Evolutionary conservation across 1,140 invertebrate species (phyloP).

Genomic region (Caerostris extrusa): DNA sequence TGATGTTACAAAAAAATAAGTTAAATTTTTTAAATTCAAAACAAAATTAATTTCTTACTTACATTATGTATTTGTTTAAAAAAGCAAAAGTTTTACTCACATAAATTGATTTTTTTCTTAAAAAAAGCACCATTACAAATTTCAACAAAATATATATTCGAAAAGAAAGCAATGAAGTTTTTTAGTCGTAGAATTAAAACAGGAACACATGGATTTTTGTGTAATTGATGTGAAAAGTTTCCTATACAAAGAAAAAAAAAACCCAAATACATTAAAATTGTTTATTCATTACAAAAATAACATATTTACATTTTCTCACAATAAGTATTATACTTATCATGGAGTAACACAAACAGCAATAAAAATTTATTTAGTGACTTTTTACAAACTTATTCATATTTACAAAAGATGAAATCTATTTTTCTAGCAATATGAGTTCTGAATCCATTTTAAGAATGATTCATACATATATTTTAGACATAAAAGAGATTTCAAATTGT

Average conservation of each 20-base stretch:
- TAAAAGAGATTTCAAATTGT: neutral
- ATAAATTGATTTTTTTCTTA: no score
- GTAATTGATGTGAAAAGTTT: no score
- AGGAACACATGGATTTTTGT: no score
- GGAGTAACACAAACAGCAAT: slow-evolving; percentile 8
- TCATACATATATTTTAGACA: neutral
- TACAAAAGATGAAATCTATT: slow-evolving; percentile 21
- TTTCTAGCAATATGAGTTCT: neutral
- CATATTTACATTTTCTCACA: slow-evolving; percentile 58
- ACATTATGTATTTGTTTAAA: no score
- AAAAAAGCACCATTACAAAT: no score
- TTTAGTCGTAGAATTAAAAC: no score
- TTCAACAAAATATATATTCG: no score
- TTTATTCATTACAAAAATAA: slow-evolving; percentile 54
- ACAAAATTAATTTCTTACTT: no score
- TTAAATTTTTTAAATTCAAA: no score
- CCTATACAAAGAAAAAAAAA: neutral
- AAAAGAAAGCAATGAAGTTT: no score
- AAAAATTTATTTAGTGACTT: slow-evolving; percentile 13
- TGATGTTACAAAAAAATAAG: no score
- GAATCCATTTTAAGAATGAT: neutral
- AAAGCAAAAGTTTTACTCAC: no score
- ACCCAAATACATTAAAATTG: slow-evolving; percentile 13
- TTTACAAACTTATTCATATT: slow-evolving; percentile 16
- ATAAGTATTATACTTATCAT: neutral